These are phyloP conservation scores for Gasterosteus aculeatus DNA, from an alignment of 2,113 vertebrate genomes.

Conservation along the genomic window DNA sequence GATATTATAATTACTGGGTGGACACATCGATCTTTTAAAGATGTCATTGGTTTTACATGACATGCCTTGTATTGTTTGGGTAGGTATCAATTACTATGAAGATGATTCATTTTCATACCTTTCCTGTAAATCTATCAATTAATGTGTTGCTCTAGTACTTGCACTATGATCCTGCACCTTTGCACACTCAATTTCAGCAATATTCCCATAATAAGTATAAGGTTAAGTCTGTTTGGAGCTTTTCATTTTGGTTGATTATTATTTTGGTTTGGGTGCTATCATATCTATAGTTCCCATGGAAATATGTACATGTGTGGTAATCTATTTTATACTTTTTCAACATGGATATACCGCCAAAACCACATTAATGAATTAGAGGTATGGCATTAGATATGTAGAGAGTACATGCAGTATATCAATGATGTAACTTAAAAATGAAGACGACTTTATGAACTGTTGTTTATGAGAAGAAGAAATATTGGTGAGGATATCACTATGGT, in stretches of 20 bases:
- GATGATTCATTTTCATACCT: not conserved
- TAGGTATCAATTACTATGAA: not conserved
- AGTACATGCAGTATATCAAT: not conserved
- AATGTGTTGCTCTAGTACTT: not conserved
- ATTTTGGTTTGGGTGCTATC: not conserved
- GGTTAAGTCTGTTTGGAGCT: not conserved
- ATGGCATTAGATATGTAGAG: not conserved
- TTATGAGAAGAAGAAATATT: conserved; percentile 33
- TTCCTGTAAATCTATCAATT: not conserved
- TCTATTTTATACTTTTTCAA: not conserved
- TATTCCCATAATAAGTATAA: not conserved
- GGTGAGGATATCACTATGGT: conserved; percentile 30
- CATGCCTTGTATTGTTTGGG: not conserved
- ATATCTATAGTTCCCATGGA: not conserved
- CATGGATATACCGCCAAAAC: not conserved
- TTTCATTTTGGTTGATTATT: not conserved
- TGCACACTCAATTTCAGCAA: not conserved
- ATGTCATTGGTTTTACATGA: not conserved
- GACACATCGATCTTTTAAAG: not conserved
- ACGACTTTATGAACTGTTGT: conserved; percentile 15
- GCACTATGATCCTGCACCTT: not conserved
- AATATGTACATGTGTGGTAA: not conserved
- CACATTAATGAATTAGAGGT: not conserved
- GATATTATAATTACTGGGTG: not conserved
- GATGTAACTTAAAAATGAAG: conserved; percentile 15